Evolutionary conservation across 2,797 vertebrate genomes (phyloP).

Genomic region (Forpus xanthops): DNA sequence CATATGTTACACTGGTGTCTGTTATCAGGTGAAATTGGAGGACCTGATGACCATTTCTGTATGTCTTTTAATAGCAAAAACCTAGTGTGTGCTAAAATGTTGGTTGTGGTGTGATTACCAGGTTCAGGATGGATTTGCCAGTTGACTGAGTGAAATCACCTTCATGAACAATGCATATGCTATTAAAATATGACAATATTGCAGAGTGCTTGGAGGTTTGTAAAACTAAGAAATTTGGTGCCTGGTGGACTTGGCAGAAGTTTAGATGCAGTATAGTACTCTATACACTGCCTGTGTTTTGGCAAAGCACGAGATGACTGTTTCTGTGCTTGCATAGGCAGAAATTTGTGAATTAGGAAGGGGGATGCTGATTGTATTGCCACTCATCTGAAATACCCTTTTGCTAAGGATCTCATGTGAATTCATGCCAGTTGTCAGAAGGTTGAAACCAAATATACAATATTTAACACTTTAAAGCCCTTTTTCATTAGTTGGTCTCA

Average conservation of each 20-base stretch:
- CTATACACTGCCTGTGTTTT: background rate
- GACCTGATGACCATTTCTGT: background rate
- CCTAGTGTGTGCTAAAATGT: background rate
- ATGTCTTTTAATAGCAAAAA: background rate
- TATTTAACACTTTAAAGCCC: background rate
- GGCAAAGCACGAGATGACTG: background rate
- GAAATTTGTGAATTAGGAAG: background rate
- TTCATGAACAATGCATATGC: background rate
- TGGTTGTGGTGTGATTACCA: background rate
- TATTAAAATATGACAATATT: background rate
- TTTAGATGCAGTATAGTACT: background rate
- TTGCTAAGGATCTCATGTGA: background rate
- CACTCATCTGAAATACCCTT: background rate
- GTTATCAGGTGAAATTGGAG: background rate
- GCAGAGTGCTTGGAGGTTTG: background rate
- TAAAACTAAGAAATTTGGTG: background rate
- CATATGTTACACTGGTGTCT: background rate
- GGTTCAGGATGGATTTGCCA: background rate
- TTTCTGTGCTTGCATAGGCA: background rate
- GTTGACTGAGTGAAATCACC: background rate
- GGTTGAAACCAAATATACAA: background rate
- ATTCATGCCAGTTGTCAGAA: background rate
- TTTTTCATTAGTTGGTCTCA: background rate
- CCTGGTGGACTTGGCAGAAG: background rate
- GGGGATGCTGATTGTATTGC: background rate